Evolutionary conservation across 2,113 vertebrate genomes (phyloP).

Genomic region (Pseudopipra pipra): DNA sequence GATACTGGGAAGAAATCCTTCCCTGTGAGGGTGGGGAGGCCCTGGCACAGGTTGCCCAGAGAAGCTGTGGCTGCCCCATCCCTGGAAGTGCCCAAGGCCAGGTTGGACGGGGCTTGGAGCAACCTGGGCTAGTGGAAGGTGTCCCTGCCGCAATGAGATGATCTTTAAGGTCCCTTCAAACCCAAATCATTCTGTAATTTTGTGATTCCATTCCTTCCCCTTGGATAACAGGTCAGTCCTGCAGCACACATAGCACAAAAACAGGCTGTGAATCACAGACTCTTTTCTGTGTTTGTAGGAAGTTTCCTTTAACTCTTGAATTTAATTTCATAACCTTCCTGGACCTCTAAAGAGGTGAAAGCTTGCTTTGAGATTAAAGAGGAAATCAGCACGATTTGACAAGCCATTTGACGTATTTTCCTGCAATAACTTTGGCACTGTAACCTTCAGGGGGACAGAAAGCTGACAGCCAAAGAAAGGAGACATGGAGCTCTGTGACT

Average conservation of each 20-base stretch:
- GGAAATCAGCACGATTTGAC: slow-evolving; percentile 11
- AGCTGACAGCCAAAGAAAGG: background rate
- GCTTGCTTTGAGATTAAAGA: slow-evolving; percentile 3
- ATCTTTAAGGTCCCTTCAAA: background rate
- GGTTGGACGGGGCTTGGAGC: fast-evolving
- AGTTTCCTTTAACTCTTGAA: background rate
- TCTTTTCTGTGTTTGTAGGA: background rate
- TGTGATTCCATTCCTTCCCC: background rate
- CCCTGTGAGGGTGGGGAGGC: fast-evolving
- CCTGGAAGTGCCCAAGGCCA: background rate
- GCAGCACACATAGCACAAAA: background rate
- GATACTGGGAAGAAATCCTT: fast-evolving
- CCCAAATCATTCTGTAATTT: background rate
- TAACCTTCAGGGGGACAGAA: background rate
- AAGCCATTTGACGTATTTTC: slow-evolving; percentile 1
- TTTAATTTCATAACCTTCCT: background rate
- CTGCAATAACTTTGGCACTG: background rate
- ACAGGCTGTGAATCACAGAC: background rate
- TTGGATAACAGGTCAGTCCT: background rate
- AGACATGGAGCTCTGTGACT: background rate
- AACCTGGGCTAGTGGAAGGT: fast-evolving
- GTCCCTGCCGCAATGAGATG: background rate
- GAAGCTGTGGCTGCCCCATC: background rate
- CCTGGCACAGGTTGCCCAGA: background rate
- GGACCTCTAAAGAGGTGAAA: background rate